phyloP scores from a whole-genome alignment of 2,797 vertebrate species.

The Pygocentrus nattereri region DNA sequence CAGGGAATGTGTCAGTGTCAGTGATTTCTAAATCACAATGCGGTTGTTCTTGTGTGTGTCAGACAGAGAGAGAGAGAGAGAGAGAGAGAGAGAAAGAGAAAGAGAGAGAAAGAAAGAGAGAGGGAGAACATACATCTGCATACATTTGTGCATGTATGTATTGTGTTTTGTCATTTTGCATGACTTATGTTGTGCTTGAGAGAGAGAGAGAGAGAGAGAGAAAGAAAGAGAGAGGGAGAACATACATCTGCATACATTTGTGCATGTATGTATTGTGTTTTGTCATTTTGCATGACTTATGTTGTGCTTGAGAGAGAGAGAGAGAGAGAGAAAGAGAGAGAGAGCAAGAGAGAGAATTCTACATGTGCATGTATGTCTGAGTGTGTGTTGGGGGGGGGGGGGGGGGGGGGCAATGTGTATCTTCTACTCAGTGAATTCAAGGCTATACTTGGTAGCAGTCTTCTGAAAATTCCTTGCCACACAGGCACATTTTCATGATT shows the following conservation, averaged over 20 bases:
- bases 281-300: too few relatives aligned
- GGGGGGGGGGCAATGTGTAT: background rate
- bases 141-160: background rate
- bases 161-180: too few relatives aligned
- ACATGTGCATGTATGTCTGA: background rate
- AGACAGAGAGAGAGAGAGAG: too few relatives aligned
- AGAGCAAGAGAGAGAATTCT: too few relatives aligned
- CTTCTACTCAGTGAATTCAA: conserved; percentile 28
- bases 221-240: too few relatives aligned
- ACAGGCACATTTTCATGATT: conserved; percentile 34
- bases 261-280: too few relatives aligned
- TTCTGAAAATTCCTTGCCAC: conserved; percentile 1
- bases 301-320: too few relatives aligned
- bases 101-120: too few relatives aligned
- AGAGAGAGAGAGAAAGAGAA: too few relatives aligned
- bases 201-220: too few relatives aligned
- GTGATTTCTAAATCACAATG: conserved; percentile 35
- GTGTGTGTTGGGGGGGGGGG: conserved; percentile 1
- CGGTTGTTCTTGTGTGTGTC: conserved; percentile 8
- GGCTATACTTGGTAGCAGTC: conserved; percentile 24
- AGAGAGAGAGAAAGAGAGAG: too few relatives aligned
- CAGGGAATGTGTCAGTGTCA: conserved; percentile 26
- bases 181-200: too few relatives aligned
- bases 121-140: background rate
- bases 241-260: background rate